phyloP scores from a whole-genome alignment of 2,797 vertebrate genomes.

The Miichthys miiuy region DNA sequence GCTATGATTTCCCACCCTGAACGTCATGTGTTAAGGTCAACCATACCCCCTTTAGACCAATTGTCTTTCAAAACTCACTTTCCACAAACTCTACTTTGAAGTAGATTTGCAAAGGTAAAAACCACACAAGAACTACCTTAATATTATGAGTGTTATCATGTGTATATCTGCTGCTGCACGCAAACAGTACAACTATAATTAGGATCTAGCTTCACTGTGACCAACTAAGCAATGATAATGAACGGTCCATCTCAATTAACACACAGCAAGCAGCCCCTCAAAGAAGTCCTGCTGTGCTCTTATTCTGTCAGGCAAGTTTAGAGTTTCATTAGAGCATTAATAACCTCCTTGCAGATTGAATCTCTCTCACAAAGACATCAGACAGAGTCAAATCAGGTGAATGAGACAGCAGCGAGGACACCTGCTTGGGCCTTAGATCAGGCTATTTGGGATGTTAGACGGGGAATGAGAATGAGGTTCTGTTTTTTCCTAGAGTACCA shows the following conservation, averaged over 20 bases:
- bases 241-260: slow-evolving; percentile 75
- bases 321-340: slow-evolving; percentile 68
- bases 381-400: slow-evolving; percentile 54
- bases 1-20: slow-evolving; percentile 95
- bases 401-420: slow-evolving; percentile 3
- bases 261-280: slow-evolving; percentile 60
- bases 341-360: slow-evolving; percentile 47
- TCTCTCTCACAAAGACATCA: slow-evolving; percentile 42
- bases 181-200: slow-evolving; percentile 57
- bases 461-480: not conserved
- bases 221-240: slow-evolving; percentile 71
- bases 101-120: slow-evolving; percentile 37
- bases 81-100: slow-evolving; percentile 18
- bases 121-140: not conserved
- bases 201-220: slow-evolving; percentile 54
- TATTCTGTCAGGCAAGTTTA: slow-evolving; percentile 68
- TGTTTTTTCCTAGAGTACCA: not conserved
- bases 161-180: slow-evolving; percentile 37
- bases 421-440: slow-evolving; percentile 1
- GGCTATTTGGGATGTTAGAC: slow-evolving; percentile 7
- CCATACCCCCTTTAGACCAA: not conserved
- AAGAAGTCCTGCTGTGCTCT: slow-evolving; percentile 59
- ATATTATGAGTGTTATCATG: slow-evolving; percentile 29
- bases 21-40: slow-evolving; percentile 83
- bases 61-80: not conserved